Evolutionary conservation across 2,888 invertebrate genomes (phyloP).

Genomic region (Lepetodrilus schrolli): DNA sequence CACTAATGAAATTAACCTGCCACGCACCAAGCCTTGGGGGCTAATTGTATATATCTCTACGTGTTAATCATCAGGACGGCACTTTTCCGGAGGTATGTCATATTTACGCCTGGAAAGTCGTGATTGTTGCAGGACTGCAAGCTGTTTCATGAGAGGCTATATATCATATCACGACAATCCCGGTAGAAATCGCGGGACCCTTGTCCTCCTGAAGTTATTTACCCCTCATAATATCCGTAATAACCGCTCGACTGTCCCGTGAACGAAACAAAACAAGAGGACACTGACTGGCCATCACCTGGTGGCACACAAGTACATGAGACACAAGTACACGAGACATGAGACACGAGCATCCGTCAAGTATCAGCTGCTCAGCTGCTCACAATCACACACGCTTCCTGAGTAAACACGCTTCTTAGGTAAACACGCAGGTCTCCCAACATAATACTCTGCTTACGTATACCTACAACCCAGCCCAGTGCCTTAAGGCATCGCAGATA

Average conservation of each 20-base stretch:
- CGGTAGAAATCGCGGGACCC: background rate
- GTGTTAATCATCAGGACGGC: background rate
- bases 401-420: too few relatives aligned
- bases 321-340: too few relatives aligned
- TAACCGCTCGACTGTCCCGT: background rate
- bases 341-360: background rate
- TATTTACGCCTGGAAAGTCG: too few relatives aligned
- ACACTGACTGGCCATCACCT: background rate
- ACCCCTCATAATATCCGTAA: background rate
- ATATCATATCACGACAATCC: background rate
- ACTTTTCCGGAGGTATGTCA: background rate
- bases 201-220: background rate
- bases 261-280: constrained; percentile 22
- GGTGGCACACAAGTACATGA: too few relatives aligned
- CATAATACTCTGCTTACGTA: background rate
- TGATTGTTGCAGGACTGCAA: constrained; percentile 7
- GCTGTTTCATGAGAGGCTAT: background rate
- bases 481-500: background rate
- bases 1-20: background rate
- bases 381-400: background rate
- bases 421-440: too few relatives aligned
- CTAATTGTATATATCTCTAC: background rate
- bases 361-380: background rate
- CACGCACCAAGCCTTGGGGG: background rate
- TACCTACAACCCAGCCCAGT: background rate